A percentile compares a stretch with the other conserved stretches of the same genome.
These are phyloP conservation scores for Vanessa tameamea DNA, from an alignment of 1,140 invertebrate species.

Conservation along the genomic window DNA sequence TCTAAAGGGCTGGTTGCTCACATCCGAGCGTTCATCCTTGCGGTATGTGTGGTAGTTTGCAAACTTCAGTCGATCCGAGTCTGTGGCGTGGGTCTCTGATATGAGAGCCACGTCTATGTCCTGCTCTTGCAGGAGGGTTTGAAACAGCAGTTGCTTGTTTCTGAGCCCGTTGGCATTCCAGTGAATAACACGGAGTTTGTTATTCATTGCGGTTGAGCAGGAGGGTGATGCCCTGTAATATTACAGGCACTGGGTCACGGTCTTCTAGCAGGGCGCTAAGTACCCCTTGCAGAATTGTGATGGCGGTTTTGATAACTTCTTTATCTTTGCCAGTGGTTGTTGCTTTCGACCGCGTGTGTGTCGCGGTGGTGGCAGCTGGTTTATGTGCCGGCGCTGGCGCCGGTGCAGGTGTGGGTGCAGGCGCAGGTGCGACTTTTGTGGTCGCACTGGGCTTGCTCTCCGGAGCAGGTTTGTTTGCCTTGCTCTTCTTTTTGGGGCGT, in stretches of 20 bases:
- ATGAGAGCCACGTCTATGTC: background rate
- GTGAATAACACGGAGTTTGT: background rate
- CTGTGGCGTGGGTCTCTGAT: background rate
- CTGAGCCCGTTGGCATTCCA: slow-evolving; percentile 33
- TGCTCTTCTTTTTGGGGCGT: too few species aligned
- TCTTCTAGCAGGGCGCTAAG: background rate
- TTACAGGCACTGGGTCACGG: background rate
- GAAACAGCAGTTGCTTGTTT: background rate
- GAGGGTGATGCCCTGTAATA: background rate
- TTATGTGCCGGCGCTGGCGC: too few species aligned
- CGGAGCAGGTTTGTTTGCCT: too few species aligned
- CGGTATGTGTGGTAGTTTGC: background rate
- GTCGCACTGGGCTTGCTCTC: too few species aligned
- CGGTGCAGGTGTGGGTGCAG: too few species aligned
- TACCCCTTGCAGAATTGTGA: background rate
- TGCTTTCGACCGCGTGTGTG: too few species aligned
- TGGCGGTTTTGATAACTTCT: background rate
- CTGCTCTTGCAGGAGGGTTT: slow-evolving; percentile 12
- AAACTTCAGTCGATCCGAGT: background rate
- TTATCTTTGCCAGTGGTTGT: too few species aligned
- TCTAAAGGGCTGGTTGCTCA: background rate
- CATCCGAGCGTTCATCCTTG: background rate
- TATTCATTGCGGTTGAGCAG: background rate
- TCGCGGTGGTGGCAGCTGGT: too few species aligned
- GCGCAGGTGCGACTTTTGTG: too few species aligned